Evolutionary conservation across 2,113 vertebrate genomes (phyloP).

Genomic region (Furnarius figulus): DNA sequence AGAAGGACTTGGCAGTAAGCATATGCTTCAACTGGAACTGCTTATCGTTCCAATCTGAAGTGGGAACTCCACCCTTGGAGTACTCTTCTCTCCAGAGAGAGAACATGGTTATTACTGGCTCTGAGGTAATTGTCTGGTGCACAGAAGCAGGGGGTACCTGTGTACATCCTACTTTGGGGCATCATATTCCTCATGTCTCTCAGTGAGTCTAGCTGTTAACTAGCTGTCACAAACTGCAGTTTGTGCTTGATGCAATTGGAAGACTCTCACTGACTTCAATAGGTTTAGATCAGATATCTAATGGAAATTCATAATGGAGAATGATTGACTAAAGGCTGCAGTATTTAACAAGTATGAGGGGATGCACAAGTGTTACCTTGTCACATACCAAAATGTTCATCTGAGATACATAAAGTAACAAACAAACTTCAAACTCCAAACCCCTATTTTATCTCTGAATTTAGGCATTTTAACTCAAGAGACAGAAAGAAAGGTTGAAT

Average conservation of each 20-base stretch:
- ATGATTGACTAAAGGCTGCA: neutral
- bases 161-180: neutral
- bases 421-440: neutral
- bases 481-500: neutral
- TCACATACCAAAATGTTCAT: neutral
- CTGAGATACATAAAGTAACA: neutral
- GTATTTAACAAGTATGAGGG: neutral
- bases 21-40: neutral
- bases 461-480: neutral
- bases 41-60: neutral
- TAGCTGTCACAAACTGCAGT: neutral
- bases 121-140: neutral
- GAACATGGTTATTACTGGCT: neutral
- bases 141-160: neutral
- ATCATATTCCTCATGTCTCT: neutral
- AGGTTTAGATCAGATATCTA: neutral
- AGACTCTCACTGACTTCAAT: neutral
- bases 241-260: neutral
- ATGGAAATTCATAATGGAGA: neutral
- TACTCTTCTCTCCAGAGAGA: neutral
- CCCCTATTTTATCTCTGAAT: neutral
- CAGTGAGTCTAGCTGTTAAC: neutral
- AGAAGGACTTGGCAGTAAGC: neutral
- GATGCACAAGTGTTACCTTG: neutral
- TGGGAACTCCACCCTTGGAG: neutral